These are phyloP conservation scores for Rhamnusium bicolor DNA, from an alignment of 2,888 invertebrate species.

Conservation along the genomic window DNA sequence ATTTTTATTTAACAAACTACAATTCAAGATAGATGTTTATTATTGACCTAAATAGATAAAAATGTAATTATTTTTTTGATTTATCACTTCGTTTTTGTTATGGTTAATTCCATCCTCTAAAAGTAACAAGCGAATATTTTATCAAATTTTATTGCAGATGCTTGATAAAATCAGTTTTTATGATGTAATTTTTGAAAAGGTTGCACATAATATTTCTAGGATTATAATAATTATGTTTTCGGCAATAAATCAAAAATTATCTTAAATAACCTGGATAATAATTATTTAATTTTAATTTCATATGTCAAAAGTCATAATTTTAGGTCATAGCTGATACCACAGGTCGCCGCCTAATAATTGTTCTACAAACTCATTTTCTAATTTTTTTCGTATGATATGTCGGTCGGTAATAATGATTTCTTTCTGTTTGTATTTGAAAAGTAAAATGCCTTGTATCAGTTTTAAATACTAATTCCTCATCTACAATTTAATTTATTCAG, in stretches of 20 bases:
- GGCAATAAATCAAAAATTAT: slow-evolving; percentile 4
- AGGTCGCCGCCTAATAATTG: no score
- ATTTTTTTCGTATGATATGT: no score
- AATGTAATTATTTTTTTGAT: slow-evolving; percentile 19
- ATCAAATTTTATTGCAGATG: slow-evolving; percentile 16
- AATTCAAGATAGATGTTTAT: slow-evolving; percentile 9
- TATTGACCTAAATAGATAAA: slow-evolving; percentile 38
- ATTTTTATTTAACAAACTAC: slow-evolving; percentile 10
- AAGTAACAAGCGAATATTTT: slow-evolving; percentile 9
- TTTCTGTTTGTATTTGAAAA: no score
- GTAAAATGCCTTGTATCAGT: no score
- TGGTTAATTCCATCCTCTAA: slow-evolving; percentile 19
- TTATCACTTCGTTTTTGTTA: slow-evolving; percentile 23
- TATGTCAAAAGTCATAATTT: neutral
- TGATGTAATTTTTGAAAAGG: slow-evolving; percentile 31
- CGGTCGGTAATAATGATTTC: no score
- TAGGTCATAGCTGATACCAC: neutral
- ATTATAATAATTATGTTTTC: neutral
- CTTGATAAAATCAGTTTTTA: slow-evolving; percentile 8
- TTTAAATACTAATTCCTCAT: no score
- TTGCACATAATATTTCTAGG: slow-evolving; percentile 9
- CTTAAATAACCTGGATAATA: slow-evolving; percentile 6
- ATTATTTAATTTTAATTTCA: neutral
- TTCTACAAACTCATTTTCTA: no score
- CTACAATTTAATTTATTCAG: no score